Conservation (phyloP, 2,113 vertebrate species). For the Spilogale gracilis region DNA sequence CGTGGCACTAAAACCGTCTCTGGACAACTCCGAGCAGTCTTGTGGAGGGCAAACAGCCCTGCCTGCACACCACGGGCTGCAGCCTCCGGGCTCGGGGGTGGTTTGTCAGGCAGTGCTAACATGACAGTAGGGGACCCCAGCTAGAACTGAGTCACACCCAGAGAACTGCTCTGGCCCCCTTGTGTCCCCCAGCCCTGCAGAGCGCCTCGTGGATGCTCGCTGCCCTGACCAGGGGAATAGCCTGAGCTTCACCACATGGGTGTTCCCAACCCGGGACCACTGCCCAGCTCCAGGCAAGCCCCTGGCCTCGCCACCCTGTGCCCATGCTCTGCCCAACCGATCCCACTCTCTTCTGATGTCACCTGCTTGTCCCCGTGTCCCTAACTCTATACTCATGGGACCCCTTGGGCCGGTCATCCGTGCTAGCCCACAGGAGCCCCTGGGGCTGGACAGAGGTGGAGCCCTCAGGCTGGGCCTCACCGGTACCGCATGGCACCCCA, state of each 20-base stretch:
- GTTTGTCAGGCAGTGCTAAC: accelerated
- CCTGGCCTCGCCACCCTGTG: not conserved
- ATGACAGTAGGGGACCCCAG: not conserved
- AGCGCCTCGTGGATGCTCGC: accelerated
- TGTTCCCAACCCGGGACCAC: accelerated
- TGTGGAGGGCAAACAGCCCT: too few relatives aligned
- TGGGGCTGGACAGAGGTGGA: not conserved
- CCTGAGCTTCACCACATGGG: not conserved
- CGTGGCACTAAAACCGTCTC: not conserved
- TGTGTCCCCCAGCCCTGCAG: not conserved
- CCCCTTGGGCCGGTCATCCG: accelerated
- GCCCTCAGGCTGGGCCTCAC: accelerated
- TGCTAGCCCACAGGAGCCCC: accelerated
- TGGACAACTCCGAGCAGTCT: not conserved
- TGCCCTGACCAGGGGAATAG: too few relatives aligned
- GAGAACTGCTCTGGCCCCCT: accelerated
- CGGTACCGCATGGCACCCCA: accelerated
- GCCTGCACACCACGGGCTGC: not conserved
- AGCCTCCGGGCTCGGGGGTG: too few relatives aligned
- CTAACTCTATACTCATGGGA: accelerated
- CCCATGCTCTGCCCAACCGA: too few relatives aligned
- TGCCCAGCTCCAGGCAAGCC: accelerated
- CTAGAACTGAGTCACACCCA: accelerated
- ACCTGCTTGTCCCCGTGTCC: not conserved
- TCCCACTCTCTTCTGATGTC: too few relatives aligned